These are phyloP conservation scores for Pristionchus japonicus DNA, from an alignment of 2,888 invertebrate genomes.

Conservation along the genomic window DNA sequence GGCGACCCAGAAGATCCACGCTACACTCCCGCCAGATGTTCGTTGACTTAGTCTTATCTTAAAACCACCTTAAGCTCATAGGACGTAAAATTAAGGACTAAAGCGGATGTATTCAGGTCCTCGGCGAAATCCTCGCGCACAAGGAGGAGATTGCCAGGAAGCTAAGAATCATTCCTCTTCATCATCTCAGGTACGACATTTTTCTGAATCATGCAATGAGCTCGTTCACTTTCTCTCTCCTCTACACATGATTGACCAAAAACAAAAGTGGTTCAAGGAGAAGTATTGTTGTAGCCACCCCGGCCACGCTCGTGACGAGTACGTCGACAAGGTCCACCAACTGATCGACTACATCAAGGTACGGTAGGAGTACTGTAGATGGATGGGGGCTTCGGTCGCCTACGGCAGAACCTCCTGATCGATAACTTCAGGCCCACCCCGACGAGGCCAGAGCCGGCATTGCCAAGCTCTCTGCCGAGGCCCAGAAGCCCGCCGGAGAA, in stretches of 20 bases:
- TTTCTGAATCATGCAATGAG: too few species aligned
- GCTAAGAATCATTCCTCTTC: background rate
- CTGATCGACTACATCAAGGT: constrained; percentile 25
- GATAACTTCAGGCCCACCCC: background rate
- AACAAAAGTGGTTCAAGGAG: too few species aligned
- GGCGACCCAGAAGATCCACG: background rate
- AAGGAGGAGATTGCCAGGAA: constrained; percentile 17
- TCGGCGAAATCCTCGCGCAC: constrained; percentile 21
- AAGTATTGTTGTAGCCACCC: too few species aligned
- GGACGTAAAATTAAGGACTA: too few species aligned
- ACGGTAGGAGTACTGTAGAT: too few species aligned
- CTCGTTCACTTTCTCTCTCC: too few species aligned
- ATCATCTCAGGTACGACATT: background rate
- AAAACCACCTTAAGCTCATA: too few species aligned
- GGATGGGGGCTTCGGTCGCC: too few species aligned
- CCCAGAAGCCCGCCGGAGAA: background rate
- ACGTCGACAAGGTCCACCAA: background rate
- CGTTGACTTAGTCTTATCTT: too few species aligned
- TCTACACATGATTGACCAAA: too few species aligned
- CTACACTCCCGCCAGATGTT: background rate
- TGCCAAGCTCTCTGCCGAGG: background rate
- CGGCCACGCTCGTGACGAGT: background rate
- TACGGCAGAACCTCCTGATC: too few species aligned
- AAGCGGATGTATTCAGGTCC: background rate
- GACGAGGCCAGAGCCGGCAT: background rate